A percentile compares a stretch with the other conserved stretches of the same genome.
phyloP scores from a whole-genome alignment of 2,888 invertebrate genomes.

The Hymenopus coronatus region DNA sequence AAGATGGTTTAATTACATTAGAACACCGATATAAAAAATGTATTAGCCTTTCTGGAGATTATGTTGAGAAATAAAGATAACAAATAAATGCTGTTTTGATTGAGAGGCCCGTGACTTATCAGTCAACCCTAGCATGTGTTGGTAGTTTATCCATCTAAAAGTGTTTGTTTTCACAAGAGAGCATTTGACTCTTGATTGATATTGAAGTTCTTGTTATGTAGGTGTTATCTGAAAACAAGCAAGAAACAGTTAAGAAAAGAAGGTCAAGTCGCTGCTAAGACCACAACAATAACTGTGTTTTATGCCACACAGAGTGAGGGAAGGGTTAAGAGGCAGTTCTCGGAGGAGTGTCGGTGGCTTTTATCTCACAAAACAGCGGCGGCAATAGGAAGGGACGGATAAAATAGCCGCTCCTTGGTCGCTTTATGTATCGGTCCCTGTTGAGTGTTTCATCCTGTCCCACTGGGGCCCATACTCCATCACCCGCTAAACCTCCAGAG shows the following conservation, averaged over 20 bases:
- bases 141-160: no score
- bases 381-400: conserved; percentile 2
- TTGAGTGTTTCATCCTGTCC: conserved; percentile 15
- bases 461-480: conserved; percentile 25
- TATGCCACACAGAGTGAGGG: background rate
- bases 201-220: background rate
- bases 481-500: conserved; percentile 14
- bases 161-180: no score
- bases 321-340: background rate
- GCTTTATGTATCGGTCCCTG: conserved; percentile 25
- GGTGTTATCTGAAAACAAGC: background rate
- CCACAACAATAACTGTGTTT: background rate
- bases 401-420: background rate
- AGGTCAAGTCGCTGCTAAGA: background rate
- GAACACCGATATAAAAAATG: no score
- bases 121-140: no score
- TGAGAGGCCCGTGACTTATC: no score
- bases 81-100: no score
- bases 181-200: no score
- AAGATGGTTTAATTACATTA: no score
- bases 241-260: background rate
- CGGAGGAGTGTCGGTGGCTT: background rate
- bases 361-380: background rate
- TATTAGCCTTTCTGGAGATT: no score
- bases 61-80: no score